A percentile compares a stretch with the other conserved stretches of the same genome.
Conservation (phyloP, 2,888 invertebrate species). For the Macrophya annulata region DNA sequence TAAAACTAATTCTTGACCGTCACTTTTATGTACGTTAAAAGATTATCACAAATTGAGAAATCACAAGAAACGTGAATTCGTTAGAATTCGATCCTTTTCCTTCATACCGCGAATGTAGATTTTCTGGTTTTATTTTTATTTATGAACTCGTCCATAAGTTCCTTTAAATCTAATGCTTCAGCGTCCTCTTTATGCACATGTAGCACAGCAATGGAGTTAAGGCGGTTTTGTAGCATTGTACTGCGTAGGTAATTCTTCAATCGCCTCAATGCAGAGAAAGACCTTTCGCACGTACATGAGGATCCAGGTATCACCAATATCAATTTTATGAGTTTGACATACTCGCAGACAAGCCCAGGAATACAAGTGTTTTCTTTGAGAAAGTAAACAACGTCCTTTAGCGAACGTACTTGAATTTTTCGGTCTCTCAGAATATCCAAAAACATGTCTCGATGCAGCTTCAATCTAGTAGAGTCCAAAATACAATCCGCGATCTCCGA, state of each 20-base stretch:
- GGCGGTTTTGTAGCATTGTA: conserved; percentile 60
- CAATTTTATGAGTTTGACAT: conserved; percentile 52
- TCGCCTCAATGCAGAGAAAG: conserved; percentile 59
- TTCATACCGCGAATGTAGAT: conserved; percentile 51
- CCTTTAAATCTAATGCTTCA: conserved; percentile 54
- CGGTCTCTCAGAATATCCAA: conserved; percentile 54
- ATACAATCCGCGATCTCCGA: conserved; percentile 38
- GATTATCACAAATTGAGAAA: conserved; percentile 20
- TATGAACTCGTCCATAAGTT: conserved; percentile 57
- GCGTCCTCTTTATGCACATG: conserved; percentile 57
- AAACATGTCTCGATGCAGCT: conserved; percentile 57
- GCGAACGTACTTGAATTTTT: conserved; percentile 49
- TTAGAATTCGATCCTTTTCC: conserved; percentile 8
- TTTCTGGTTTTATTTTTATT: conserved; percentile 51
- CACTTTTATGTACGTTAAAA: conserved; percentile 22
- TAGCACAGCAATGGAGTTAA: conserved; percentile 58
- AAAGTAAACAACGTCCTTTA: conserved; percentile 56
- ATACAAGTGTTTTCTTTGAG: conserved; percentile 49
- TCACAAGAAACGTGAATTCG: conserved; percentile 32
- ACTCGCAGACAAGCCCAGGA: conserved; percentile 55
- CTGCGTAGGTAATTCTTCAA: conserved; percentile 59
- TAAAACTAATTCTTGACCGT: conserved; percentile 33
- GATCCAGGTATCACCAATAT: conserved; percentile 59
- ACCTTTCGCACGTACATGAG: conserved; percentile 58
- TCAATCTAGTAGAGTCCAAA: conserved; percentile 46